Evolutionary conservation across 2,888 invertebrate species (phyloP).

Genomic region (Harpalus rubripes): DNA sequence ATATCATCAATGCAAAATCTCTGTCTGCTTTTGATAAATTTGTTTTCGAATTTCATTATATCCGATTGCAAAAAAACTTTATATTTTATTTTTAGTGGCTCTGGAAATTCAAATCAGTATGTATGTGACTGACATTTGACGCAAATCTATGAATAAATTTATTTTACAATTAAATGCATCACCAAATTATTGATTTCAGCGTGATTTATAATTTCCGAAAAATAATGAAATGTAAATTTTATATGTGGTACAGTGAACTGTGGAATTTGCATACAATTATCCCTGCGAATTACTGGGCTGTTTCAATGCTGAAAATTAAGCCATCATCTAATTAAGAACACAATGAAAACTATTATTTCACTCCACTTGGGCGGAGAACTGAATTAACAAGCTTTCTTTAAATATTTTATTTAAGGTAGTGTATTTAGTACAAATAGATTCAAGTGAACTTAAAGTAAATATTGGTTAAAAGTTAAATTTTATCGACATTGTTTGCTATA

Average conservation of each 20-base stretch:
- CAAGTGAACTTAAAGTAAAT: too few relatives aligned
- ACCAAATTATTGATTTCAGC: neutral
- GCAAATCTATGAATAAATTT: neutral
- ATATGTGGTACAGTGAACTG: neutral
- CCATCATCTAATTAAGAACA: constrained; percentile 4
- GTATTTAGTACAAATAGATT: too few relatives aligned
- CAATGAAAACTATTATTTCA: constrained; percentile 9
- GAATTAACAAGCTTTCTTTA: too few relatives aligned
- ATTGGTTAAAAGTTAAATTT: too few relatives aligned
- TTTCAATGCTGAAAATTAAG: neutral
- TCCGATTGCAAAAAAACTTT: too few relatives aligned
- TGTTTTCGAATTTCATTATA: too few relatives aligned
- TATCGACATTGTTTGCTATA: too few relatives aligned
- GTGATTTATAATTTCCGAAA: neutral
- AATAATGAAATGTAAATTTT: constrained; percentile 31
- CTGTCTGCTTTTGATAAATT: too few relatives aligned
- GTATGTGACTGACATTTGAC: neutral
- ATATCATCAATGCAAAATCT: too few relatives aligned
- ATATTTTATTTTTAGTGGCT: neutral
- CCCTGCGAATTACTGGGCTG: neutral
- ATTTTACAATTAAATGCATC: constrained; percentile 22
- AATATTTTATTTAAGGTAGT: too few relatives aligned
- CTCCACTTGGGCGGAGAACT: too few relatives aligned
- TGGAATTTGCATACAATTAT: constrained; percentile 12
- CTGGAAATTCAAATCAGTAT: neutral